phyloP scores from a whole-genome alignment of 2,888 invertebrate species.

The Pasiphila rectangulata region DNA sequence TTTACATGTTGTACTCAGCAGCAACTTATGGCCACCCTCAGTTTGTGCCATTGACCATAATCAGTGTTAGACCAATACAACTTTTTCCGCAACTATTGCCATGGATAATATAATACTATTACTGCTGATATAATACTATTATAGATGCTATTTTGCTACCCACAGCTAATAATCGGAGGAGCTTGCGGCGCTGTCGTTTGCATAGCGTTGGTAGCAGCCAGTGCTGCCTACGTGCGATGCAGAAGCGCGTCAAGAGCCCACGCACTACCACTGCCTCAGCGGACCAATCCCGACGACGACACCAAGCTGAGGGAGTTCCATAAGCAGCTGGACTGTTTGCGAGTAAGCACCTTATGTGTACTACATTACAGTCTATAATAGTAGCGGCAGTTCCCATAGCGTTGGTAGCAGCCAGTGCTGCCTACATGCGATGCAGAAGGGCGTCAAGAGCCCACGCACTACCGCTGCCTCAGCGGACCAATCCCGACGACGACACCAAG shows the following conservation, averaged over 20 bases:
- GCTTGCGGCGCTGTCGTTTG: slow-evolving; percentile 67
- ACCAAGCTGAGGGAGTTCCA: slow-evolving; percentile 72
- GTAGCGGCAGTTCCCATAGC: slow-evolving; percentile 63
- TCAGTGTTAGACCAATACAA: too few species aligned
- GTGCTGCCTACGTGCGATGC: slow-evolving; percentile 65
- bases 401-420: slow-evolving; percentile 59
- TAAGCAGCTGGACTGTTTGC: slow-evolving; percentile 74
- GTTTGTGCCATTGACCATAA: too few species aligned
- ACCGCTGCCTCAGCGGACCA: slow-evolving; percentile 64
- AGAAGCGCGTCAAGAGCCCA: slow-evolving; percentile 53
- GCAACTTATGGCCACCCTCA: too few species aligned
- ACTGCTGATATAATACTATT: too few species aligned
- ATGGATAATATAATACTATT: too few species aligned
- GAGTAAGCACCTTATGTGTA: slow-evolving; percentile 54
- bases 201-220: slow-evolving; percentile 58
- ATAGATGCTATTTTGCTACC: not conserved
- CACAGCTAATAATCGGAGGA: slow-evolving; percentile 66
- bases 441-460: slow-evolving; percentile 58
- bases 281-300: slow-evolving; percentile 66
- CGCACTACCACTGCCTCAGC: slow-evolving; percentile 66
- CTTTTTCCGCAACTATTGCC: too few species aligned
- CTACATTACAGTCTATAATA: too few species aligned
- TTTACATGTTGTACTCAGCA: too few species aligned
- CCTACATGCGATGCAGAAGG: slow-evolving; percentile 62
- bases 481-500: slow-evolving; percentile 67